Evolutionary conservation across 2,113 vertebrate species (phyloP).

Genomic region (Nerophis ophidion): DNA sequence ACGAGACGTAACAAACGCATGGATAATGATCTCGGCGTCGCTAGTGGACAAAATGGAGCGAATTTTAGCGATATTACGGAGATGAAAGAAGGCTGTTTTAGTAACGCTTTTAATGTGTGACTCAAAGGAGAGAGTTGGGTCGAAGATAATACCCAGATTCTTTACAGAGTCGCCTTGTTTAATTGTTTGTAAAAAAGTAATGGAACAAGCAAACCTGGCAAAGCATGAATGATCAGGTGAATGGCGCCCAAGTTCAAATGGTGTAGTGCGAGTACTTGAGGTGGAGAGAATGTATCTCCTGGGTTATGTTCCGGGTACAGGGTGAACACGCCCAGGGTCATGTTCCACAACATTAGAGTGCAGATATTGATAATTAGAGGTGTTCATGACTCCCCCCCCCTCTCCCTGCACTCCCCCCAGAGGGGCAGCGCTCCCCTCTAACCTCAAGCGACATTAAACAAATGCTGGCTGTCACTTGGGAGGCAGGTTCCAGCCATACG

Average conservation of each 20-base stretch:
- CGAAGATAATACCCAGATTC: no score
- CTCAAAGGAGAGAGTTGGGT: no score
- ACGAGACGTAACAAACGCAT: no score
- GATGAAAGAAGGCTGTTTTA: no score
- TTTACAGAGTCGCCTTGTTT: no score
- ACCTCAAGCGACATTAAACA: conserved; percentile 78
- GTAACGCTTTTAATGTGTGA: no score
- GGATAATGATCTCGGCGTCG: no score
- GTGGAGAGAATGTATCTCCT: conserved; percentile 15
- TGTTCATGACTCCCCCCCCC: conserved; percentile 64
- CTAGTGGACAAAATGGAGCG: no score
- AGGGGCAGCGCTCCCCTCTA: conserved; percentile 70
- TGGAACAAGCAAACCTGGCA: no score
- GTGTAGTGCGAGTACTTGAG: neutral
- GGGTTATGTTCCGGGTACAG: conserved; percentile 59
- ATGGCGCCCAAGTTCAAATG: neutral
- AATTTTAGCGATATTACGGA: no score
- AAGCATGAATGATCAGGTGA: no score
- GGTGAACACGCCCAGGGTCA: conserved; percentile 47
- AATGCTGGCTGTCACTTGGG: conserved; percentile 70
- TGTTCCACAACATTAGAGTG: conserved; percentile 72
- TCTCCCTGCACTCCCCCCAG: conserved; percentile 1
- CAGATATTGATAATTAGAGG: conserved; percentile 74
- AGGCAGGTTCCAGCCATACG: conserved; percentile 69
- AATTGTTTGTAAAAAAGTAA: no score